Percentiles rank a stretch among this genome's conserved stretches.
Conservation (phyloP, 2,888 invertebrate species). For the Sinodicranocentrus sp. region DNA sequence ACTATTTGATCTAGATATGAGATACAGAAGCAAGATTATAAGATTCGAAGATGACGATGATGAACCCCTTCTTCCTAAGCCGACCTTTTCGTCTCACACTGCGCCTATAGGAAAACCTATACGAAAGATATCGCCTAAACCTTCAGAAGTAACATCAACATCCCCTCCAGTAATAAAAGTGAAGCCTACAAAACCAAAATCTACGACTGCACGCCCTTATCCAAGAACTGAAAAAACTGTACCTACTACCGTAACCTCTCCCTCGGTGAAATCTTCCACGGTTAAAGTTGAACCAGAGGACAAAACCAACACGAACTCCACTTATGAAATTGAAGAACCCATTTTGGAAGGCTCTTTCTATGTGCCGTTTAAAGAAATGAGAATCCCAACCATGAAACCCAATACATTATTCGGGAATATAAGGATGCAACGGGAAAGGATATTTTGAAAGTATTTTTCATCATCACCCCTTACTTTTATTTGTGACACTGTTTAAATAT, state of each 20-base stretch:
- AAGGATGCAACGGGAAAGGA: not conserved
- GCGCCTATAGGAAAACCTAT: not conserved
- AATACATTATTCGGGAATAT: not conserved
- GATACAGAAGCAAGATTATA: not conserved
- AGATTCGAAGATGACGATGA: not conserved
- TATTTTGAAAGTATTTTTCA: not conserved
- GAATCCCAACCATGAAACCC: not conserved
- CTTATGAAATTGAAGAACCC: not conserved
- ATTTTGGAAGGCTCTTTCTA: conserved; percentile 13
- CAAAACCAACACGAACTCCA: not conserved
- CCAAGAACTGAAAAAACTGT: not conserved
- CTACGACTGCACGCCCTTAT: not conserved
- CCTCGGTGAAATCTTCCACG: not conserved
- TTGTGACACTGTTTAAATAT: not conserved
- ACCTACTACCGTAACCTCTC: not conserved
- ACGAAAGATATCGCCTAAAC: not conserved
- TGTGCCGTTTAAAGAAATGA: not conserved
- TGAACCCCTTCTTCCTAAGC: conserved; percentile 16
- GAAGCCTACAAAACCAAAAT: not conserved
- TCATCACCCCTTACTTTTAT: not conserved
- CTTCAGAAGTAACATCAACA: not conserved
- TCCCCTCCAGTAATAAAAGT: not conserved
- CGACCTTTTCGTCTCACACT: conserved; percentile 12
- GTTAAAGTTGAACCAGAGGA: not conserved
- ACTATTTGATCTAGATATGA: not conserved